Percentiles rank a stretch among this genome's conserved stretches.
These are phyloP conservation scores for rat (Rattus norvegicus) DNA, from an alignment of 2,113 vertebrate species.

Conservation along the genomic window GRCr8 NC_086037.1:70738001-70738500, in stretches of 20 bases:
- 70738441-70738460: not conserved
- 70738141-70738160: not conserved
- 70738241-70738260: not conserved
- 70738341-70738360: not conserved
- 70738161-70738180: not conserved
- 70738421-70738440: too few relatives aligned
- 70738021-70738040: not conserved
- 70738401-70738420: fast-evolving
- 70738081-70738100: not conserved
- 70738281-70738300: not conserved
- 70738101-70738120: not conserved
- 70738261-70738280: not conserved
- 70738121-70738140: not conserved
- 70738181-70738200: not conserved
- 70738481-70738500: too few relatives aligned
- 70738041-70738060: not conserved
- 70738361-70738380: not conserved
- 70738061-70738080: not conserved
- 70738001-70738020: too few relatives aligned
- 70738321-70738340: not conserved
- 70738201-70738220: not conserved
- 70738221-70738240: not conserved
- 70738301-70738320: too few relatives aligned
- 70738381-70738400: not conserved
- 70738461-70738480: not conserved